Conservation (phyloP, 2,797 vertebrate genomes). For the Melopsittacus undulatus region DNA sequence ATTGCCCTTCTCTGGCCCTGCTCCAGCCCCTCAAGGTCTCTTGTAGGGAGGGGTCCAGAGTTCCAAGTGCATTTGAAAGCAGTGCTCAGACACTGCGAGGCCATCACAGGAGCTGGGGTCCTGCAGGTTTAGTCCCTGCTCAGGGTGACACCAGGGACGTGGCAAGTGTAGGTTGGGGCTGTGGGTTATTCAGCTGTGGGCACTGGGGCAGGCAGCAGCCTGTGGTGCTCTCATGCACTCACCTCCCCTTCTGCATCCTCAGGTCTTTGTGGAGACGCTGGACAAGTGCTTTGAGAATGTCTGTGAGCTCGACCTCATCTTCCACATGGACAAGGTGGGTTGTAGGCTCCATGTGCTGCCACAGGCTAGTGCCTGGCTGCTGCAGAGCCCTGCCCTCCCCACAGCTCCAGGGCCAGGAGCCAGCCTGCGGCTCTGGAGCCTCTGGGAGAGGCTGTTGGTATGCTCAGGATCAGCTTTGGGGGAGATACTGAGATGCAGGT, state of each 20-base stretch:
- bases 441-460: neutral
- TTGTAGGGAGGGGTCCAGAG: no score
- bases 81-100: neutral
- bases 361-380: neutral
- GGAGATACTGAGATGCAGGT: neutral
- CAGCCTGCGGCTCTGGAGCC: neutral
- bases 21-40: neutral
- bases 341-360: neutral
- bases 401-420: neutral
- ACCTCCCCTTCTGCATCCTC: neutral
- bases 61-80: neutral
- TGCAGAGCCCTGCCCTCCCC: neutral
- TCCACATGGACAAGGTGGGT: conserved; percentile 87
- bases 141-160: neutral
- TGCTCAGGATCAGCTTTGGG: neutral
- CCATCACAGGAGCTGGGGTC: neutral
- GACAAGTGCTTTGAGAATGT: conserved; percentile 88
- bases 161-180: neutral
- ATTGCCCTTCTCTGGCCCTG: rapidly evolving
- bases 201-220: neutral
- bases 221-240: neutral
- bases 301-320: conserved; percentile 86
- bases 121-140: neutral
- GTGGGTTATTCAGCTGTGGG: neutral
- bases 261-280: conserved; percentile 87